Base-by-base conservation (phyloP, 35 echinoderm and acorn worm species). In the Apostichopus japonicus region DNA sequence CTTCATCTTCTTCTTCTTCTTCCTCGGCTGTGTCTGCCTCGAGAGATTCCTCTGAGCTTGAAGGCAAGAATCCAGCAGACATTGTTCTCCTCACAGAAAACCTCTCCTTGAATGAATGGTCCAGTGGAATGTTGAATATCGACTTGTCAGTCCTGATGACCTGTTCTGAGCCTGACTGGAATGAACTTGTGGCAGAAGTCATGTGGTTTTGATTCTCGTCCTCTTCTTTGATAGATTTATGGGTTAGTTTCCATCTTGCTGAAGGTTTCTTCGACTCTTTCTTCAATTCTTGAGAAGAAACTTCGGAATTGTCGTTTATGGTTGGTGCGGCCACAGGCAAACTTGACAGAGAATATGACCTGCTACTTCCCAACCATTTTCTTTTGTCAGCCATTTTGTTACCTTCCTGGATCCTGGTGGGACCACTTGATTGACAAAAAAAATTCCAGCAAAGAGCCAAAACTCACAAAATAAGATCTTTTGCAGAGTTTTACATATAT, bases 151-250 rank as follows among this genome's bases (percentile, higher is more conserved):
- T 58, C 16, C 21, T 75, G 19, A 58, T 21, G 56, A 11, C 19
- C 13, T 4, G 4, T 54, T 57, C 53, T 57, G 54, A 10, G 56
- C 53, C 56, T 57, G 54, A 17, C 53, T 58, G 54, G 15, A 84
- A 84, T 23, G 81, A 57, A 51, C 81, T 84, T 84, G 81, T 84
- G 53, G 54, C 54, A 57, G 19, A 84, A 6, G 81, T 84, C 81
- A 84, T 84, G 54, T 84, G 81, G 19, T 54, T 84, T 21, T 17
- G 81, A 16, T 22, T 56, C 19, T 22, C 53, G 7, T 58, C 56
- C 56, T 57, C 81, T 21, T 84, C 81, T 33, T 27, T 27, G 33
- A 80, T 33, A 9, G 54, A 80, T 16, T 55, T 11, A 8, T 27
- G 78, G 5, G 17, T 10, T 10, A 80, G 54, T 57, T n/a, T 56